Evolutionary conservation across 2,113 vertebrate species (phyloP), one percentile per base, ranked within the genome.

Genomic region (Cephalopterus ornatus): DNA sequence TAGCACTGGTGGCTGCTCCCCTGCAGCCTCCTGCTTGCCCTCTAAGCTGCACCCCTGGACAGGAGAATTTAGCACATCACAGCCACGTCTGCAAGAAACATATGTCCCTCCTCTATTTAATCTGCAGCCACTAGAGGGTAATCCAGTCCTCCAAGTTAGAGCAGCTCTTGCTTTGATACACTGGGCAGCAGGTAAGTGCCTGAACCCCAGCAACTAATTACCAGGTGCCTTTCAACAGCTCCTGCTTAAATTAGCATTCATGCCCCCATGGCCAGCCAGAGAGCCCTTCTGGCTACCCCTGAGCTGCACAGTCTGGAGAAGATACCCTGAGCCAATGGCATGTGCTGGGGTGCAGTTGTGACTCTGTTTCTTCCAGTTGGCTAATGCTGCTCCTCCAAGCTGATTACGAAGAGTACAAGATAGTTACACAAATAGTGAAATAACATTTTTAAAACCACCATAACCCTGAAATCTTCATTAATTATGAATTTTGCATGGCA

Each of bases 401-500:
- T 67, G 67, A 94, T 97, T 88, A 89, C 49, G 61, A 92, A n/a
- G 9, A 83, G 58, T 33, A 75, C n/a, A 63, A 94, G 96, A 94
- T 88, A 94, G 95, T 80, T 95, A 82, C 52, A 68, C 78, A 89
- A 96, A 96, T 95, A 97, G 94, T 59, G 70, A 96, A 97, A 95
- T 89, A 95, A 91, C 77, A 33, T 86, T 95, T 93, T 94, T 58
- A 84, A 88, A 90, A 67, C 52, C 77, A 90, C 92, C 85, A 86
- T 72, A 97, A 95, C 92, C 92, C 89, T 89, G 95, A 97, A 96
- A 96, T 95, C 94, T 94, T 97, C 92, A 95, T 97, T 97, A 97
- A 94, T 97, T 97, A 97, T 97, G 97, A 92, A 98, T 97, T 97
- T 97, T 93, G 88, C 98, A 88, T 98, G 97, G 97, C 97, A 98